Evolutionary conservation across 2,797 vertebrate genomes (phyloP).

Genomic region (Enteromius paludinosus): DNA sequence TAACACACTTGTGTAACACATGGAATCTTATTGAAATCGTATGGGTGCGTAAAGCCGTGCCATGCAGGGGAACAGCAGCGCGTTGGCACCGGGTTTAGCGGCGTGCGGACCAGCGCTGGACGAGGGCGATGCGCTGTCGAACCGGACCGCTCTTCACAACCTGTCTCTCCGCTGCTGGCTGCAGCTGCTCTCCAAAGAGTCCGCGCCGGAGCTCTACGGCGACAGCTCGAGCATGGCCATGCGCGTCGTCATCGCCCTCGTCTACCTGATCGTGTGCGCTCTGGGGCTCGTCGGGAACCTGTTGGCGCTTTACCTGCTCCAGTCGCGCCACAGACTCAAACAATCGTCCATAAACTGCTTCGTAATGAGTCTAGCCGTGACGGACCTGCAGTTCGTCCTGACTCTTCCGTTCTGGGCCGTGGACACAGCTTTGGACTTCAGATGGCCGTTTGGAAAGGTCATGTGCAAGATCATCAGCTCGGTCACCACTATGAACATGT

Average conservation of each 20-base stretch:
- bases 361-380: constrained; percentile 78
- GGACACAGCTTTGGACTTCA: constrained; percentile 78
- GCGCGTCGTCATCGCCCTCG: constrained; percentile 74
- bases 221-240: constrained; percentile 76
- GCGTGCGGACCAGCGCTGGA: constrained; percentile 71
- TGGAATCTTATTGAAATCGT: neutral
- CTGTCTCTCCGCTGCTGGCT: constrained; percentile 80
- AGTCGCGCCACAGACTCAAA: constrained; percentile 70
- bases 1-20: neutral
- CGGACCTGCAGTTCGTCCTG: constrained; percentile 80
- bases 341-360: constrained; percentile 76
- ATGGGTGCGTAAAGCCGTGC: constrained; percentile 8
- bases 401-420: constrained; percentile 80
- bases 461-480: constrained; percentile 82
- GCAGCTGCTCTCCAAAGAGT: constrained; percentile 77
- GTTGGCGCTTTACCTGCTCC: constrained; percentile 79
- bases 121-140: constrained; percentile 65
- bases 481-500: constrained; percentile 82
- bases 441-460: constrained; percentile 78
- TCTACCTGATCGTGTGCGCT: constrained; percentile 81
- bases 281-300: constrained; percentile 82
- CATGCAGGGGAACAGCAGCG: constrained; percentile 75
- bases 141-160: constrained; percentile 65
- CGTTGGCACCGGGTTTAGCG: constrained; percentile 45
- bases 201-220: constrained; percentile 70